Conservation (phyloP, 2,113 vertebrate species). For the Phalacrocorax pelagicus region DNA sequence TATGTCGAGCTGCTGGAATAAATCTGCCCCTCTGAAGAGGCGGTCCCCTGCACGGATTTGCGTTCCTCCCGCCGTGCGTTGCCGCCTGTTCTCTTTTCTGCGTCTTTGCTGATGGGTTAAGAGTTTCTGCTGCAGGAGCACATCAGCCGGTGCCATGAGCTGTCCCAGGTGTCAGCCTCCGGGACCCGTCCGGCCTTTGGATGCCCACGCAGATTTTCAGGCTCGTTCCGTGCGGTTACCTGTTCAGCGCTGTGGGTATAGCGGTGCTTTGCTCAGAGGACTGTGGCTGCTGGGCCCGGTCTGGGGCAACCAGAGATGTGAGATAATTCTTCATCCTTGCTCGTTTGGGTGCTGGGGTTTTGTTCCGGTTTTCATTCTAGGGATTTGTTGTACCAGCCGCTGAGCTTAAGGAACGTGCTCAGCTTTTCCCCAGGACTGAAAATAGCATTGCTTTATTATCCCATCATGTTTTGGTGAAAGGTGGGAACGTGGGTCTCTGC, state of each 20-base stretch:
- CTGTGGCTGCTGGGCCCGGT: background rate
- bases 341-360: background rate
- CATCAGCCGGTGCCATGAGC: background rate
- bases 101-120: background rate
- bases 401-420: background rate
- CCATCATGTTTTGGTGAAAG: conserved; percentile 51
- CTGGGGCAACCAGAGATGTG: background rate
- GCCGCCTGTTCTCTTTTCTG: background rate
- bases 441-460: conserved; percentile 18
- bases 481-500: background rate
- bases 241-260: rapidly evolving
- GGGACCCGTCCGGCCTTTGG: background rate
- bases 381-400: background rate
- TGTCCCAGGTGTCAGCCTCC: background rate
- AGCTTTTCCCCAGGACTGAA: background rate
- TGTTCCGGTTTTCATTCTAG: background rate
- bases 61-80: background rate
- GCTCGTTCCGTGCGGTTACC: background rate
- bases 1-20: background rate
- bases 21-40: background rate
- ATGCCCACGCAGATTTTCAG: background rate
- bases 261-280: background rate
- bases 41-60: background rate
- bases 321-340: rapidly evolving
- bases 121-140: rapidly evolving